Percentiles rank a stretch among this genome's conserved stretches.
Conservation (phyloP, 2,888 invertebrate species). For the Syrista parreyssii region DNA sequence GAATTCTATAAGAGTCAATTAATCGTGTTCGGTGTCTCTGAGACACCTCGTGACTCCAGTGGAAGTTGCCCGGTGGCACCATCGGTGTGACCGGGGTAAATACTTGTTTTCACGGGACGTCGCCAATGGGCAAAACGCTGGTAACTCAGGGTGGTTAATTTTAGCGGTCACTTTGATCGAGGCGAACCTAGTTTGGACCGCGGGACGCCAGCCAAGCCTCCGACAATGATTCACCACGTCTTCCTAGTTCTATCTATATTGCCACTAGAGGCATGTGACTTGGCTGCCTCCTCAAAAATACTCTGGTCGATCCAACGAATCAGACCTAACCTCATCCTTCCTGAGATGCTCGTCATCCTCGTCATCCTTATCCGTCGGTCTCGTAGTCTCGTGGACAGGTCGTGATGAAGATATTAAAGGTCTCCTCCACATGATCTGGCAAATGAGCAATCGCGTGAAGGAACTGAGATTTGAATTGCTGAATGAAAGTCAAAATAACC, state of each 20-base stretch:
- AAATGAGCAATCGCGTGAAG: not conserved
- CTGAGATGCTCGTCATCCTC: not conserved
- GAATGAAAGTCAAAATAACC: not conserved
- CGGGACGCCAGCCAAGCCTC: slow-evolving; percentile 55
- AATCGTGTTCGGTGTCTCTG: not conserved
- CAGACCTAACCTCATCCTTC: not conserved
- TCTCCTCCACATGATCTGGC: not conserved
- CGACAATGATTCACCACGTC: slow-evolving; percentile 57
- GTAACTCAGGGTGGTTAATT: slow-evolving; percentile 42
- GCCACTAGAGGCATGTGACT: slow-evolving; percentile 41
- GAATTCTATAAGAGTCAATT: not conserved
- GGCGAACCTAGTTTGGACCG: slow-evolving; percentile 59
- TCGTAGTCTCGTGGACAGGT: not conserved
- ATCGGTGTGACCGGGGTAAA: not conserved
- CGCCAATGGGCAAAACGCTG: slow-evolving; percentile 23
- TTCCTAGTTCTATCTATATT: slow-evolving; percentile 59
- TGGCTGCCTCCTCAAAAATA: slow-evolving; percentile 19
- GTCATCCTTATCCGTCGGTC: not conserved
- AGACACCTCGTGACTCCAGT: not conserved
- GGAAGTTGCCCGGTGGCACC: not conserved
- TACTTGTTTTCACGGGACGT: not conserved
- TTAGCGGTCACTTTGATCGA: slow-evolving; percentile 56
- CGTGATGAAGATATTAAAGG: not conserved
- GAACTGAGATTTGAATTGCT: not conserved
- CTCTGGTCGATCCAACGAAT: not conserved